Base-by-base conservation (phyloP, 2,888 invertebrate species). In the Cyrtodaria siliqua region DNA sequence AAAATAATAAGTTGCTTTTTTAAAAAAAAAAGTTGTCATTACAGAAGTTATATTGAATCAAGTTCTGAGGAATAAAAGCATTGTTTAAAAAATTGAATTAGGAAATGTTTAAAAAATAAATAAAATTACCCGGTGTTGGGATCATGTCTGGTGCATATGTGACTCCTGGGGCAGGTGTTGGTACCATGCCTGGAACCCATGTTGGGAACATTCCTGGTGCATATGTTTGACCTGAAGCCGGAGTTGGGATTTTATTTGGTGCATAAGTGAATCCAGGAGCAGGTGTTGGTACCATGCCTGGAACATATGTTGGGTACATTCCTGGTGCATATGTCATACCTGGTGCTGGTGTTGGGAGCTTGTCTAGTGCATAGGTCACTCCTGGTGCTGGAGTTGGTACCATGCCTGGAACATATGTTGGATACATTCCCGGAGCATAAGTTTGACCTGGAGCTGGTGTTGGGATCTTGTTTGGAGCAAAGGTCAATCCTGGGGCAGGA, bases 371-470 rank as follows among this genome's bases (percentile, higher is more conserved):
- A 62, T 60, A 77, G 4, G 83, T 82, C 9, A 50, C 23, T 12
- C 77, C 79, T 61, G 82, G 82, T 20, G 72, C 78, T 33, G 83
- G 86, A 24, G 82, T 79, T 16, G 79, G 71, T 6, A 79, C 62
- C 57, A 64, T 59, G 0, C 76, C 79, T 61, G 77, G 66, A 20
- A 80, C 79, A 4, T 59, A 75, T 33, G 73, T 76, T 64, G 75
- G 73, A 33, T 55, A 79, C 52, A 62, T 59, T 33, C 75, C 75
- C 47, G 83, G 83, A 23, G 79, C 73, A 50, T 75, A 75, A 27
- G 80, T 80, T 2, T 44, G n/a, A 14, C 79, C 78, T 40, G 83
- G 83, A 42, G 70, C 79, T 29, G 80, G 79, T 53, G 84, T 84
- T 70, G 84, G 84, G 24, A 74, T 38, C 59, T 59, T 68, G 29